A percentile compares a stretch with the other conserved stretches of the same genome.
Conservation (phyloP, 2,888 invertebrate species). For the Luffia ferchaultella region DNA sequence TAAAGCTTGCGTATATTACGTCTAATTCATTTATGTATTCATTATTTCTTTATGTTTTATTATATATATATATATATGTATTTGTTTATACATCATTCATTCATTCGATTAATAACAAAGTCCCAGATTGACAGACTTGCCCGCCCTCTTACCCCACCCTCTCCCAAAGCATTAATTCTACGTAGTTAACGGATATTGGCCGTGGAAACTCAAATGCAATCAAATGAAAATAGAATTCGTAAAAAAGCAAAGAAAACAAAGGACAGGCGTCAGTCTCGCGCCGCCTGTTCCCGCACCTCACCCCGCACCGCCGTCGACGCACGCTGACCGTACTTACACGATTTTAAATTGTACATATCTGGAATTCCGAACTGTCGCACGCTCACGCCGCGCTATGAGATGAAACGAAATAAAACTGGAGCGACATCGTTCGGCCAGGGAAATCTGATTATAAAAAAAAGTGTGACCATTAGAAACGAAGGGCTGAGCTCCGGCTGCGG, state of each 20-base stretch:
- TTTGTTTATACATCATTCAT: too few relatives aligned
- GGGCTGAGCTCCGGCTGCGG: too few relatives aligned
- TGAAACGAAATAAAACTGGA: conserved; percentile 64
- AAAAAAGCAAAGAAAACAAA: conserved; percentile 64
- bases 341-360: conserved; percentile 68
- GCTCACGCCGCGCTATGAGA: conserved; percentile 62
- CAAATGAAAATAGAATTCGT: conserved; percentile 65
- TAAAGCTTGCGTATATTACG: too few relatives aligned
- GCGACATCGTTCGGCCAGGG: conserved; percentile 53
- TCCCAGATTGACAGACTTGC: too few relatives aligned
- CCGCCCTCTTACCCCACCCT: conserved; percentile 45
- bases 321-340: conserved; percentile 64
- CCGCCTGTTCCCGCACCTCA: conserved; percentile 36
- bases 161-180: conserved; percentile 64
- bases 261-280: conserved; percentile 65
- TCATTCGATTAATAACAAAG: too few relatives aligned
- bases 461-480: too few relatives aligned
- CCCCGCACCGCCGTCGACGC: conserved; percentile 29
- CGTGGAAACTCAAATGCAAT: conserved; percentile 67
- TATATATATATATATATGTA: too few relatives aligned
- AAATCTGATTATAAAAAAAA: conserved; percentile 66
- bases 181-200: conserved; percentile 68
- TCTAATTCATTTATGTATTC: too few relatives aligned
- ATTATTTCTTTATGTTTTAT: too few relatives aligned
- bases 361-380: conserved; percentile 66